Evolutionary conservation across 53 echinoderm and acorn worm species (phyloP).

Genomic region (Zoroaster sp.): DNA sequence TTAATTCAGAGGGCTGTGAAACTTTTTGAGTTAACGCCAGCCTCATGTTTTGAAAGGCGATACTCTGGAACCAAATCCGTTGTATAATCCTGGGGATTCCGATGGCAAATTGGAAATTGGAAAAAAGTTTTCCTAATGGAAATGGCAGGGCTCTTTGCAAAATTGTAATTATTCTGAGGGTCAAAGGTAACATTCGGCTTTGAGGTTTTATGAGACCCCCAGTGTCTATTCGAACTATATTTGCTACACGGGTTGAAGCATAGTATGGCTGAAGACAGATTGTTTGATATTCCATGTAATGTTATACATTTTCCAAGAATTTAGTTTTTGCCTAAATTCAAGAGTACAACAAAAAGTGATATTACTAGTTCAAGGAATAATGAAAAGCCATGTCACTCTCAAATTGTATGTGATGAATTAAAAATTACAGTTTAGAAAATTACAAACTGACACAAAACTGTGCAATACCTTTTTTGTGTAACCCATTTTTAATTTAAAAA

Average conservation of each 20-base stretch:
- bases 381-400: not conserved
- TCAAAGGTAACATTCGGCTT: not conserved
- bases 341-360: not conserved
- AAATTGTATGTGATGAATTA: not conserved
- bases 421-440: no score
- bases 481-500: no score
- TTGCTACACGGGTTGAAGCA: not conserved
- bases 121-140: slow-evolving; percentile 23
- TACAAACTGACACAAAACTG: no score
- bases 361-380: not conserved
- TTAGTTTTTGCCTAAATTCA: not conserved
- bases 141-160: slow-evolving; percentile 10
- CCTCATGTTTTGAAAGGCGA: slow-evolving; percentile 1
- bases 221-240: not conserved
- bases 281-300: not conserved
- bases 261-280: not conserved
- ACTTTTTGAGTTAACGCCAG: not conserved
- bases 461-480: no score
- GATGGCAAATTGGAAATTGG: slow-evolving; percentile 20
- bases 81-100: slow-evolving; percentile 18
- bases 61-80: not conserved
- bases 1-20: not conserved
- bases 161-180: slow-evolving; percentile 25
- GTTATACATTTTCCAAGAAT: not conserved
- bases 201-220: not conserved